Percentiles rank a stretch among this genome's conserved stretches.
Conservation (phyloP, 2,888 invertebrate genomes). For the Nephrotoma flavescens region DNA sequence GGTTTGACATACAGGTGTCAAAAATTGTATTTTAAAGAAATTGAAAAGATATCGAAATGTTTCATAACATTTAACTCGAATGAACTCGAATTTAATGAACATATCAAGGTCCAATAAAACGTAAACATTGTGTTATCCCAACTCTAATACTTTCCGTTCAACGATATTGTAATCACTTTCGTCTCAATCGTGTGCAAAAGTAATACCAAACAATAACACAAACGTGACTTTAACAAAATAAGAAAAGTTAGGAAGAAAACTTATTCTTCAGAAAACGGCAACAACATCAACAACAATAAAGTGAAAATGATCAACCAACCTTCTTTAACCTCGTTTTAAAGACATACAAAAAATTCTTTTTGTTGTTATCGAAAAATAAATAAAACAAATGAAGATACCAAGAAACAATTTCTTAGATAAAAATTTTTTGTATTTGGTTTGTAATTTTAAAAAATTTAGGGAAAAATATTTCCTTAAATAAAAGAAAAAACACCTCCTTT, state of each 20-base stretch:
- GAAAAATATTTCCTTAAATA: background rate
- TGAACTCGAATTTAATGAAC: too few relatives aligned
- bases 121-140: too few relatives aligned
- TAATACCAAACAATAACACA: background rate
- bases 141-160: too few relatives aligned
- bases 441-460: background rate
- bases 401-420: background rate
- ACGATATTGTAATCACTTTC: too few relatives aligned
- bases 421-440: background rate
- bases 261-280: background rate
- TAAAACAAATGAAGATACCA: background rate
- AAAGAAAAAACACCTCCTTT: background rate
- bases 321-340: background rate
- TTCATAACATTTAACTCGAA: too few relatives aligned
- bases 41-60: too few relatives aligned
- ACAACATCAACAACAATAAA: background rate
- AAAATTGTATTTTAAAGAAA: too few relatives aligned
- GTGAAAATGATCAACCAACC: background rate
- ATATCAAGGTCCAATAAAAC: too few relatives aligned
- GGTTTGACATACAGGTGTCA: too few relatives aligned
- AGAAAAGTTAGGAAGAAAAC: background rate
- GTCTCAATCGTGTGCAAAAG: background rate
- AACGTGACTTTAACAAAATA: background rate
- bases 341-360: background rate
- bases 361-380: background rate